A percentile compares a stretch with the other conserved stretches of the same genome.
Evolutionary conservation across 2,797 vertebrate genomes (phyloP).

Genomic region (Melanotaenia pygmaea): DNA sequence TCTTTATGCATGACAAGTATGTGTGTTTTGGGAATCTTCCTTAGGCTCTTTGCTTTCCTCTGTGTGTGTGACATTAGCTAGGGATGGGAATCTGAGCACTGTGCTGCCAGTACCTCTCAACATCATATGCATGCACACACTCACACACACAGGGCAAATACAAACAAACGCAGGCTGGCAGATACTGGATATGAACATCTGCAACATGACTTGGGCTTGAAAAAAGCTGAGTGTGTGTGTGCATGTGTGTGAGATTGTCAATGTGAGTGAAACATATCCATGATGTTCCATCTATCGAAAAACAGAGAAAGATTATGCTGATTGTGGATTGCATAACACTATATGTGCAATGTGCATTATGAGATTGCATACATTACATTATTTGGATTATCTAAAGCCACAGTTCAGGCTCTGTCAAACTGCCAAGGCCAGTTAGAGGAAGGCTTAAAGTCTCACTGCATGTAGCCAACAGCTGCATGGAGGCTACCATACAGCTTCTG

Average conservation of each 20-base stretch:
- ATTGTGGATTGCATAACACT: conserved; percentile 64
- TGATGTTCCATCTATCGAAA: conserved; percentile 43
- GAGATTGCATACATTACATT: conserved; percentile 69
- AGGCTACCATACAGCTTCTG: background rate
- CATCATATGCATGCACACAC: conserved; percentile 38
- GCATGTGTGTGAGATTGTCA: conserved; percentile 1
- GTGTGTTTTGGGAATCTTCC: conserved; percentile 36
- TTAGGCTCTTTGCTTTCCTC: conserved; percentile 53
- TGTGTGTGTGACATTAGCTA: conserved; percentile 70
- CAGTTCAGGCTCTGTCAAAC: conserved; percentile 14
- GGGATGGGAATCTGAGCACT: conserved; percentile 60
- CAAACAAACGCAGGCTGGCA: conserved; percentile 58
- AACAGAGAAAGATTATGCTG: conserved; percentile 47
- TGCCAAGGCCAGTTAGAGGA: conserved; percentile 48
- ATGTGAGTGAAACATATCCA: conserved; percentile 36
- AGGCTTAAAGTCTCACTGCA: conserved; percentile 15
- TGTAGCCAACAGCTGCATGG: conserved; percentile 7
- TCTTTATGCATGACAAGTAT: conserved; percentile 53
- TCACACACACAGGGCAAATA: conserved; percentile 33
- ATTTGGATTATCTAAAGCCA: conserved; percentile 56
- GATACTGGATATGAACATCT: conserved; percentile 70
- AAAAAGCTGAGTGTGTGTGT: background rate
- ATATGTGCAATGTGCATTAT: conserved; percentile 62
- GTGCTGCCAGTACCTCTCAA: conserved; percentile 69
- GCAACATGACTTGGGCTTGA: conserved; percentile 57